Evolutionary conservation across 2,797 vertebrate genomes (phyloP), one percentile per base, ranked within the genome.

Genomic region (Hyperoplus immaculatus): DNA sequence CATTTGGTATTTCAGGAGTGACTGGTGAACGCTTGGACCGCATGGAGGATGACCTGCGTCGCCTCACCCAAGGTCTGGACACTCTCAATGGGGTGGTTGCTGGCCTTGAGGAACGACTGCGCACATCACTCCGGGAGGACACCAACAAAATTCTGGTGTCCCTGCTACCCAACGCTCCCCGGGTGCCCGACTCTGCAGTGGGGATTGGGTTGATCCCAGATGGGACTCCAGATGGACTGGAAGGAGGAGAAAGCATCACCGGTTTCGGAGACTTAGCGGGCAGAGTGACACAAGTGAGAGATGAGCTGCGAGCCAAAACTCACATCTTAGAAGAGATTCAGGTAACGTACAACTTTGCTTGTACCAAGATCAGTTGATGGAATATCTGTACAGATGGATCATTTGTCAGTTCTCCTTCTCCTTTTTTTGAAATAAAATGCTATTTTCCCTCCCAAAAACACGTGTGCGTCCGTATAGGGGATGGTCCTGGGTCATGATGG

Each of bases 401-500:
- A 39, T 2, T 12, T 45, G 4, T 57, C 6, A 15, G 2, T 51
- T 47, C 1, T 65, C 4, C 8, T 15, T 16, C 6, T 14, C 60
- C 46, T 13, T 54, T 38, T 54, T 29, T 29, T 29, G 3, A 29
- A 29, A 29, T 29, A 29, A 47, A 61, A 62, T 46, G 1, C 14
- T 50, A 9, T 49, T 39, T 49, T 8, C 36, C 2, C 10, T n/a
- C 45, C 59, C 61, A 29, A 29, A 29, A 29, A 29, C 38, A 21
- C 29, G 13, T 42, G 5, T 72, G 12, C 51, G 16, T 73, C 47
- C 94, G 29, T 29, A 3, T 89, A 87, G 0, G 97, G 97, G 51
- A 96, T 99, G 96, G 97, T 99, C 14, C 91, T 99, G 5, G 96
- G 97, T 72, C 98, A 99, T 0, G 97, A 99, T 0, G 96, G 96